Base-by-base conservation (phyloP, 1,140 invertebrate genomes). In the Halesus radiatus region DNA sequence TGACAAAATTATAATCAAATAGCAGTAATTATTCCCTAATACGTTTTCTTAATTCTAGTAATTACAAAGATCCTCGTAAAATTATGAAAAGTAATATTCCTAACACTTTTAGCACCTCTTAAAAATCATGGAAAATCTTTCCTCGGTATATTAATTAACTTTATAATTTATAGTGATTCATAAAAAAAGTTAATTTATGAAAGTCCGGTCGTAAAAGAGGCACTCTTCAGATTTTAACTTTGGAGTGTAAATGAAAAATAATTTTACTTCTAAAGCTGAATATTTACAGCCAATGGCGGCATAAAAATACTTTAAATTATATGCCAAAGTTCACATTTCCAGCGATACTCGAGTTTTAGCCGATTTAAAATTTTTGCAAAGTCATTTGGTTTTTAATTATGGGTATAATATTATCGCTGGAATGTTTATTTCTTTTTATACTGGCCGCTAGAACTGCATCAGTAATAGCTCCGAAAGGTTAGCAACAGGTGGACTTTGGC, bases 351-450 rank as follows among this genome's bases (percentile, higher is more conserved):
- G 20, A 68, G 64, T 32, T 68, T 22, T 68, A 26, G 32, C 32
- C 32, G 32, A 68, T 68, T 37, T 6, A 68, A 15, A 68, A 68
- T 32, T 68, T 68, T 68, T 45, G 64, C 64, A 45, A 68, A 68
- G 64, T 68, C 64, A 68, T 68, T 68, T 45, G 64, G 64, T 18
- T 68, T 68, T 68, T 68, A 68, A 68, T 68, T 37, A 68, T 32
- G 32, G 64, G 26, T 16, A 68, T 68, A 68, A 5, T 68, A 68
- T n/a, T 68, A 68, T 45, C 37, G 23, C 20, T 29, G 15, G 13
- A 18, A 10, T 64, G 22, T 62, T 62, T 64, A 64, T 64, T 64
- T n/a, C n/a, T n/a, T n/a, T 64, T 64, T 64, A 45, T 10, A 13
- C 60, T 5, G 20, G 4, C 15, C 60, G 18, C 15, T 15, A 64